phyloP scores from a whole-genome alignment of 2,113 vertebrate species.

The Physeter macrocephalus region DNA sequence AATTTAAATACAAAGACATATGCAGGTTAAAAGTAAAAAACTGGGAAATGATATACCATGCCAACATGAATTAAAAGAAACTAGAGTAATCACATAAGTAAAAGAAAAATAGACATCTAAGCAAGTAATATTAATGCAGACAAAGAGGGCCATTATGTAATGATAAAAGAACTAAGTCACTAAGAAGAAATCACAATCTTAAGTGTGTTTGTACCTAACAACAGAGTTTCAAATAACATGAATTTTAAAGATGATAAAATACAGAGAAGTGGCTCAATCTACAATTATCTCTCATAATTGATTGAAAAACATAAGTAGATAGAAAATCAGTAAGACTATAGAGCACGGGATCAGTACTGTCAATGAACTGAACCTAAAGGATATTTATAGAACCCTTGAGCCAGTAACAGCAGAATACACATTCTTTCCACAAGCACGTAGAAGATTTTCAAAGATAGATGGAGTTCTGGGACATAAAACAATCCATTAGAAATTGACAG shows the following conservation, averaged over 20 bases:
- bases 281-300: neutral
- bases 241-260: neutral
- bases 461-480: neutral
- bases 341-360: neutral
- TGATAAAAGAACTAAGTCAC: neutral
- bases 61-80: neutral
- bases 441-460: neutral
- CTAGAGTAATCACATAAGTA: neutral
- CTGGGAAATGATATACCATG: neutral
- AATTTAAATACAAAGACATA: neutral
- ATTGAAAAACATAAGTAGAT: neutral
- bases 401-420: neutral
- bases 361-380: neutral
- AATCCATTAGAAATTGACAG: neutral
- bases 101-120: neutral
- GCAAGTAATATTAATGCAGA: neutral
- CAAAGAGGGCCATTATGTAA: neutral
- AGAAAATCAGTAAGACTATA: neutral
- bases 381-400: neutral
- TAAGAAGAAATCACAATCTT: neutral
- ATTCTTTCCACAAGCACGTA: neutral
- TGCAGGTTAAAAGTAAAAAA: neutral
- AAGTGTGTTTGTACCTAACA: neutral
- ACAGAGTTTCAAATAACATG: neutral
- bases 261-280: neutral